Evolutionary conservation across 2,888 invertebrate species (phyloP).

Genomic region (Linnaemya tessellans): DNA sequence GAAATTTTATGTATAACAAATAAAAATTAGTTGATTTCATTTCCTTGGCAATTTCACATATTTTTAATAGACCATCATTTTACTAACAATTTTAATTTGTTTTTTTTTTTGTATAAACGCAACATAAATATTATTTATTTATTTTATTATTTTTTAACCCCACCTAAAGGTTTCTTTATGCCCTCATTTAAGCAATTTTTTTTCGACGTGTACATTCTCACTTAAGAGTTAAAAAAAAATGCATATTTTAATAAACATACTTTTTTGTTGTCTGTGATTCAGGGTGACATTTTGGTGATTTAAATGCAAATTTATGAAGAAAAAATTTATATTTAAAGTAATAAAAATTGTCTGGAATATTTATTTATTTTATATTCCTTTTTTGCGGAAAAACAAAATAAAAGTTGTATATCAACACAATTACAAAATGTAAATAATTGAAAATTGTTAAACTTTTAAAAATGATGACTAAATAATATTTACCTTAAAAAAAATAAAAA

Average conservation of each 20-base stretch:
- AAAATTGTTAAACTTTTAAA: slow-evolving; percentile 35
- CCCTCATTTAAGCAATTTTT: too few species aligned
- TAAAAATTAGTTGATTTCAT: background rate
- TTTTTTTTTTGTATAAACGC: too few species aligned
- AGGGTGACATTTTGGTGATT: slow-evolving; percentile 73
- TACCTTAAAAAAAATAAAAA: background rate
- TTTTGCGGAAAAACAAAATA: background rate
- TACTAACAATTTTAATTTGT: too few species aligned
- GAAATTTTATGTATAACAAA: background rate
- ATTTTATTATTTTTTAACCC: too few species aligned
- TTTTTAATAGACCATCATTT: too few species aligned
- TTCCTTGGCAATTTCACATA: too few species aligned
- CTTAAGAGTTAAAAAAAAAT: background rate
- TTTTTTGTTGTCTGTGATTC: slow-evolving; percentile 58
- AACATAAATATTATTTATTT: too few species aligned
- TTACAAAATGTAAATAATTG: slow-evolving; percentile 55
- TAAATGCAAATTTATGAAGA: slow-evolving; percentile 74
- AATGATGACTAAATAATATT: slow-evolving; percentile 28
- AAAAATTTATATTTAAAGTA: slow-evolving; percentile 63
- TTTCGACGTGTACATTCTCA: background rate
- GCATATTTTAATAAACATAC: slow-evolving; percentile 30
- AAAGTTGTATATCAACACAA: slow-evolving; percentile 42
- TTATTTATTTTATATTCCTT: background rate
- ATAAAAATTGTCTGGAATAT: slow-evolving; percentile 72
- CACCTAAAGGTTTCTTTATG: too few species aligned